Percentiles rank a stretch among this genome's conserved stretches.
Evolutionary conservation across 2,113 vertebrate genomes (phyloP).

Genomic region (Rhinolophus ferrumequinum): DNA sequence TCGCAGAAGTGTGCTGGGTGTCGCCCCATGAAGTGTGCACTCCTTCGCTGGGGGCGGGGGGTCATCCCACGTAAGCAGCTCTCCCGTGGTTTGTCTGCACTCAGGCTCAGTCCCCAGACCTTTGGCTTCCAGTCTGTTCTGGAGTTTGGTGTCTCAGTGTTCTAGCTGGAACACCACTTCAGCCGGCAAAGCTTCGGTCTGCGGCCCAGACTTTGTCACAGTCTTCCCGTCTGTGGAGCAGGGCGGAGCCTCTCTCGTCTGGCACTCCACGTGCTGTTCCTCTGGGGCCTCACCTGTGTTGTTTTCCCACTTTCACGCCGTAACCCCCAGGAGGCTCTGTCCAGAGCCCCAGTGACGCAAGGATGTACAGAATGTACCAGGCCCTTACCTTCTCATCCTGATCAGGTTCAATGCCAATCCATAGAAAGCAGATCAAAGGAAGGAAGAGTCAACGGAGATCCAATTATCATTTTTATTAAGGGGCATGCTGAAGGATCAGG

Average conservation of each 20-base stretch:
- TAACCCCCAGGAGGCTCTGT: not conserved
- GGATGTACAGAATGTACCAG: not conserved
- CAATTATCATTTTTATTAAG: not conserved
- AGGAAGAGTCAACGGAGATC: not conserved
- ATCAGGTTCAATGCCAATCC: not conserved
- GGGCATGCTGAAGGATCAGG: not conserved
- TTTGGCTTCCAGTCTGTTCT: not conserved
- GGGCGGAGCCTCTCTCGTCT: not conserved
- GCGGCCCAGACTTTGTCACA: not conserved
- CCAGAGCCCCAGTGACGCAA: not conserved
- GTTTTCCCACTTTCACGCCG: not conserved
- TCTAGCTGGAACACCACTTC: not conserved
- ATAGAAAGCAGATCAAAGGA: not conserved
- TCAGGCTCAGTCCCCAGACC: not conserved
- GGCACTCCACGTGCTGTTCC: not conserved
- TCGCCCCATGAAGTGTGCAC: no score
- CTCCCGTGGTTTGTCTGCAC: not conserved
- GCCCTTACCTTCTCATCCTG: not conserved
- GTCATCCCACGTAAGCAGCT: accelerated
- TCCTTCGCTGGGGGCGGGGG: accelerated
- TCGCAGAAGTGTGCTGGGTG: not conserved
- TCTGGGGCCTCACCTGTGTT: not conserved
- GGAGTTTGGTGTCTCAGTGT: not conserved
- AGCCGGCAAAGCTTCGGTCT: not conserved
- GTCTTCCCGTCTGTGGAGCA: not conserved